Evolutionary conservation across 2,797 vertebrate species (phyloP), one percentile per base, ranked within the genome.

Genomic region (Acipenser oxyrinchus): DNA sequence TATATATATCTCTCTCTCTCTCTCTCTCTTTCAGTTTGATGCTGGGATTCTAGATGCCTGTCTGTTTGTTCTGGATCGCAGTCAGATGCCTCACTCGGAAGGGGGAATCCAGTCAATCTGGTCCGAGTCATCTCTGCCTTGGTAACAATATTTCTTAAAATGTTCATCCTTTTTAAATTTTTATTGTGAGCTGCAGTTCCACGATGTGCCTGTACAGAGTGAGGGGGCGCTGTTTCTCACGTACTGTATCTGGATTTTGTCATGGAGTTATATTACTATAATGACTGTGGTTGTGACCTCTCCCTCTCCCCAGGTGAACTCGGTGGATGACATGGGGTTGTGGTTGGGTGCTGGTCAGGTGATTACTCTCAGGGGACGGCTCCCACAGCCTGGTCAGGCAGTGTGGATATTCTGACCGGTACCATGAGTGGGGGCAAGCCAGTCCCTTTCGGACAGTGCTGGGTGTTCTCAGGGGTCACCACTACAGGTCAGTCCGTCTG

Each of bases 301-400:
- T 7, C 9, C 12, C 13, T 55, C 3, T 1, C 23, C 4, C 49
- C 79, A 97, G 94, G 91, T 96, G 68, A 96, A 96, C 53, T 90
- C 92, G 49, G 87, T 91, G 64, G 95, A 97, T 69, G 95, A 97
- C 79, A 81, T 70, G 0, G 95, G 1, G 93, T 97, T 63, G 82
- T 96, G 82, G 90, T 91, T n/a, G 95, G 95, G 53, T 95, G 94
- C 84, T 96, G 94, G 94, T 91, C 93, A 0, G 95, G 93, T 1
- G 72, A 93, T 61, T 97, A 96, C 67, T 65, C 67, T 0, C 84
- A 78, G 0, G 94, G 94, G 23, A 89, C 89, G 7, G 83, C 92
- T 70, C 95, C 95, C 0, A 80, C 91, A 0, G 88, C 92, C 0
- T 97, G 95, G 95, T 93, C 92, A 66, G 92, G 93, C 79, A 96